Conservation (phyloP, 1,140 invertebrate species). For the Bombus confusus region DNA sequence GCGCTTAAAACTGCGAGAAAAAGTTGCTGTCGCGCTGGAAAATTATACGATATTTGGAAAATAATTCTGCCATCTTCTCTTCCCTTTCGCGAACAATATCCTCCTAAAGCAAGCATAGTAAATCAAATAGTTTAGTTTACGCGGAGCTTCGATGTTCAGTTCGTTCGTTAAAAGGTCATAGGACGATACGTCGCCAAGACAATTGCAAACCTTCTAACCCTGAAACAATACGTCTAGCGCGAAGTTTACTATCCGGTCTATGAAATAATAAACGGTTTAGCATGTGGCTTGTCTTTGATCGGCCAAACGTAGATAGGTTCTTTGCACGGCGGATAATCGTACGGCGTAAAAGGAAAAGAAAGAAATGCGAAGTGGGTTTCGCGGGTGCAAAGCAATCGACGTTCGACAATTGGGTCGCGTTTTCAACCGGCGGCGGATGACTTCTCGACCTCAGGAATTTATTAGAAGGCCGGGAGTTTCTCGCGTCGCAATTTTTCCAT, state of each 20-base stretch:
- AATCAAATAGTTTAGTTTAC: not conserved
- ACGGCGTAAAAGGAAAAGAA: not conserved
- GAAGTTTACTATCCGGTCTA: not conserved
- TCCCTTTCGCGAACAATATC: not conserved
- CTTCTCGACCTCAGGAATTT: conserved; percentile 30
- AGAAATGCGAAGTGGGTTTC: not conserved
- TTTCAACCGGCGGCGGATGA: conserved; percentile 3
- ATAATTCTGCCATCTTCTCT: not conserved
- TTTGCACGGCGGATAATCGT: not conserved
- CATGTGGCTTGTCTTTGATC: not conserved
- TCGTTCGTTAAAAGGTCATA: not conserved
- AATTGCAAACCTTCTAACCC: not conserved
- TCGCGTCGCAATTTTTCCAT: conserved; percentile 34
- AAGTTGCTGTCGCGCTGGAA: not conserved
- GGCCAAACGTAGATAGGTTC: not conserved
- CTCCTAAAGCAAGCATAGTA: not conserved
- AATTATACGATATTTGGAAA: not conserved
- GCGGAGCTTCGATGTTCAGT: too few relatives aligned
- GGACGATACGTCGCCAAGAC: not conserved
- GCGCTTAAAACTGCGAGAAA: not conserved
- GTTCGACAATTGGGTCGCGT: conserved; percentile 18
- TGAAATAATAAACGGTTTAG: not conserved
- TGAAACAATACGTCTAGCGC: not conserved
- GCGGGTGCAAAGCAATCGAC: not conserved
- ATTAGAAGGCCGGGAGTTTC: conserved; percentile 22